Conservation (phyloP, 2,797 vertebrate genomes). For the Huso huso region DNA sequence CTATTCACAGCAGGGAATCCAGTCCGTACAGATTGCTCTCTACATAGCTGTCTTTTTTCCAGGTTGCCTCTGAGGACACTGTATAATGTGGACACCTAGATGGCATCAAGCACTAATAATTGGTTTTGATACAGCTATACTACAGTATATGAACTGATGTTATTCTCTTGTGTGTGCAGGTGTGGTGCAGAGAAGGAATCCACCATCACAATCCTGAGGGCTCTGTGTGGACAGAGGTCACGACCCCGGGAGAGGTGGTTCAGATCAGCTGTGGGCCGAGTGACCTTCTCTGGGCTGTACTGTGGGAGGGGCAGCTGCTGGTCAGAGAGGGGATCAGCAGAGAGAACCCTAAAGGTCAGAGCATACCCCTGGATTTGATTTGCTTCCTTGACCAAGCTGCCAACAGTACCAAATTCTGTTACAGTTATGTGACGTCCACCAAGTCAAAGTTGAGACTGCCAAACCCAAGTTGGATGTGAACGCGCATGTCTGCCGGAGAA, state of each 20-base stretch:
- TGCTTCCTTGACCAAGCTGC: too few species aligned
- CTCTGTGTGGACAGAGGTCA: constrained; percentile 70
- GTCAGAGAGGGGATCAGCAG: constrained; percentile 84
- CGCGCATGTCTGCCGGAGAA: too few species aligned
- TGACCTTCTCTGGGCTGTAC: constrained; percentile 87
- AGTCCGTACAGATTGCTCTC: not conserved
- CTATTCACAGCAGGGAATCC: too few species aligned
- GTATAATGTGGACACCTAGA: too few species aligned
- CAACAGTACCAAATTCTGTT: too few species aligned
- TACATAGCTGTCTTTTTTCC: constrained; percentile 1
- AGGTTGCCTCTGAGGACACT: too few species aligned
- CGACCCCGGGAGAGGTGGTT: constrained; percentile 80
- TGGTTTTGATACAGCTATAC: too few species aligned
- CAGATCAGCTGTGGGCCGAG: constrained; percentile 91
- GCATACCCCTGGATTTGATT: not conserved
- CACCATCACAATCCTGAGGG: constrained; percentile 84
- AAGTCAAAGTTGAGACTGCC: too few species aligned
- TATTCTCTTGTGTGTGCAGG: constrained; percentile 44
- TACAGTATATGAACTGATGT: too few species aligned
- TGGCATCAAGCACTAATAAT: too few species aligned
- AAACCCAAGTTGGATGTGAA: too few species aligned
- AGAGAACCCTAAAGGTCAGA: constrained; percentile 77
- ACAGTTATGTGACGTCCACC: too few species aligned
- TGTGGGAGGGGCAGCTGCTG: constrained; percentile 92
- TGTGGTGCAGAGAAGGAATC: constrained; percentile 87